phyloP scores from a whole-genome alignment of 1,140 invertebrate species.

The Drosophila parabipectinata region DNA sequence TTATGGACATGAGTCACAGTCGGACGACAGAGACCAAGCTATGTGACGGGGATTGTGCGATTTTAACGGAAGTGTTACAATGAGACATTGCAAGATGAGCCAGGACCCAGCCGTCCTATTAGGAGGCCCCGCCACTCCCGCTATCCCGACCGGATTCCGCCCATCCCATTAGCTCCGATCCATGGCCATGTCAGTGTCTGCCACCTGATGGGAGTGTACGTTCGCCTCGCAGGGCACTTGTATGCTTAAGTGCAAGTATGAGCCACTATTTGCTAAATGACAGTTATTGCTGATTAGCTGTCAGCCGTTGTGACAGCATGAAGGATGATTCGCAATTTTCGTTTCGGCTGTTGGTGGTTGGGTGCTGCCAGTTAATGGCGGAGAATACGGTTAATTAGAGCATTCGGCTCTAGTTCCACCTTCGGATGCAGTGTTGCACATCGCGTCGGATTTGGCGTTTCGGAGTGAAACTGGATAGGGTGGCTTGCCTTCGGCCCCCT shows the following conservation, averaged over 20 bases:
- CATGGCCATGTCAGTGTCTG: constrained; percentile 62
- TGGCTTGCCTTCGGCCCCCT: constrained; percentile 6
- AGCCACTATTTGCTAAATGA: constrained; percentile 83
- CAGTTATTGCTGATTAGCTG: constrained; percentile 82
- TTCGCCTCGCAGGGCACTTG: constrained; percentile 33
- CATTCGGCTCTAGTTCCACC: constrained; percentile 60
- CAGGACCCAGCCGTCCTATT: not conserved
- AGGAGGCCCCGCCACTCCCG: too few relatives aligned
- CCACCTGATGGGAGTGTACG: constrained; percentile 25
- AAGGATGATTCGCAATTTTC: constrained; percentile 80
- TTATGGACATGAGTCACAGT: constrained; percentile 82
- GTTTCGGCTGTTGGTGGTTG: constrained; percentile 51
- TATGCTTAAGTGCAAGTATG: constrained; percentile 83
- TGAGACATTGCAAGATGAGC: constrained; percentile 59
- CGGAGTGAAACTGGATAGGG: not conserved
- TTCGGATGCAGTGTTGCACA: not conserved
- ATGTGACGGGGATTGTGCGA: constrained; percentile 41
- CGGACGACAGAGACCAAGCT: constrained; percentile 50
- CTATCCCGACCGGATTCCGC: not conserved
- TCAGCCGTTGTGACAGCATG: constrained; percentile 81
- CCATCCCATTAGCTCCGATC: constrained; percentile 2
- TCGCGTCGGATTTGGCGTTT: not conserved
- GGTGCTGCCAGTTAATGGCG: constrained; percentile 67
- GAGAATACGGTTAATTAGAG: constrained; percentile 80
- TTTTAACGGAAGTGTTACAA: constrained; percentile 81